Evolutionary conservation across 2,888 invertebrate species (phyloP), one percentile per base, ranked within the genome.

Genomic region (Aphidius colemani): DNA sequence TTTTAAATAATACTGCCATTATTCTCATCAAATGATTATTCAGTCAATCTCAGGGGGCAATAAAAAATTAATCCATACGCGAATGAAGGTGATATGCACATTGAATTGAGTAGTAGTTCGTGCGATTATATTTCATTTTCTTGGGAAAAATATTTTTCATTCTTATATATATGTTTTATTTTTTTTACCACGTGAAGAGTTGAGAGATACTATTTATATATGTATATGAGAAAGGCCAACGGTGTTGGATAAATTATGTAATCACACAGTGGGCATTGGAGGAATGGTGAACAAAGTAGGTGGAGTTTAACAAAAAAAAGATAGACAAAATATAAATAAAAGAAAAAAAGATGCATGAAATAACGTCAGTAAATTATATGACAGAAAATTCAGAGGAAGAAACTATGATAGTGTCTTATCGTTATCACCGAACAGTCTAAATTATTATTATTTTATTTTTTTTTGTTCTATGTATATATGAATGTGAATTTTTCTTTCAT

Each of bases 341-440:
- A 41, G 13, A 46, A 51, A 59, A 55, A 53, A 55, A 56, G 39
- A 55, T 1, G 8, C 13, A 10, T 18, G 13, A 18, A 41, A 55
- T 58, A 56, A 2, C 13, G 13, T 18, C 13, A 18, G 13, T 18
- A 18, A 18, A 18, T 18, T 53, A 56, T 43, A 53, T 56, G 60
- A 49, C 61, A 49, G 53, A 59, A 61, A 45, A 55, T 53, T 70
- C 70, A 70, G 66, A 64, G 61, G 62, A 60, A 65, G 58, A 62
- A 63, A 66, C 68, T 76, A 78, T 78, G 76, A 66, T 69, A 66
- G 13, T 5, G 67, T 66, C 73, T 77, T 77, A 76, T 78, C 78
- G 75, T 74, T 79, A 79, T 79, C 78, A 63, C 70, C 11, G 61
- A 64, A 18, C 13, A 72, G 69, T 69, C 50, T 63, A 30, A 30